Base-by-base conservation (phyloP, 2,113 vertebrate genomes). In the Canis aureus region DNA sequence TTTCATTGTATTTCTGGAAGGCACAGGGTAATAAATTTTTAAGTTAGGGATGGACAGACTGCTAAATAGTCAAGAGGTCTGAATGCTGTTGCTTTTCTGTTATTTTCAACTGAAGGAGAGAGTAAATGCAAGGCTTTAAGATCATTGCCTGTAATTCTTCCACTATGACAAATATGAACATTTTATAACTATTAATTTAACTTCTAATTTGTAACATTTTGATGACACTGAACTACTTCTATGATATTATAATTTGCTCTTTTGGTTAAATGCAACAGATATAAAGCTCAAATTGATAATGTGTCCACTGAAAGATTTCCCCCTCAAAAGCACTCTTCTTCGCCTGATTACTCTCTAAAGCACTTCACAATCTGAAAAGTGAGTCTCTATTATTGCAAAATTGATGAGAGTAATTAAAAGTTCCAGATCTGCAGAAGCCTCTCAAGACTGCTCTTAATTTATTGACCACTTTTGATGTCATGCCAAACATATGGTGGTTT, bases 321-420 rank as follows among this genome's bases (percentile, higher is more conserved):
- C n/a, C 67, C 78, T 87, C 59, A 67, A 92, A 97, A 95, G 66
- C 80, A 87, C 66, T 88, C 96, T 94, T 87, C 27, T 89, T 91
- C 69, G 8, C 15, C 79, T 94, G 49, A 92, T 88, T 91, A 91
- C 59, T 73, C 62, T 78, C 43, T 73, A 64, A 76, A 94, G 55
- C 64, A 95, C 88, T 97, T 95, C 12, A 35, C 27, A 97, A 51
- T 69, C 35, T 81, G 69, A 94, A 94, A 96, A 80, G 22, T 59
- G 15, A 71, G 49, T 95, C 55, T 95, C 74, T 73, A 5, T 90
- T 94, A 85, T 78, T 92, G 32, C 11, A 94, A 81, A 97, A 92
- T 53, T 83, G 84, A 80, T 95, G 6, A 13, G 22, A 73, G 1
- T 89, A 86, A 93, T 81, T 80, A 69, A 76, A 94, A 95, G 59